Base-by-base conservation (phyloP, 2,113 vertebrate species). In the Bambusicola thoracicus region DNA sequence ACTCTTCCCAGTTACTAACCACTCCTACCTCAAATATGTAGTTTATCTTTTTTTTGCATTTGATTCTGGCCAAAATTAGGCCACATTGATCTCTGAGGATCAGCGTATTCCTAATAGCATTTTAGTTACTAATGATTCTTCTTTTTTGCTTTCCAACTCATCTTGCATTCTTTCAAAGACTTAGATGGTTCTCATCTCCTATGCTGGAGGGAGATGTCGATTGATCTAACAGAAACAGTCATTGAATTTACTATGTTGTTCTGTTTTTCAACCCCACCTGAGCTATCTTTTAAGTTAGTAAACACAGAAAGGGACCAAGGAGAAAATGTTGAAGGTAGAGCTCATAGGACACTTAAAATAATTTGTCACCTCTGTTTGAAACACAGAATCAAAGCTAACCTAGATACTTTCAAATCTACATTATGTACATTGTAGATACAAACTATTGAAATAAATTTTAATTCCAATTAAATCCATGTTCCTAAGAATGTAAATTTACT, bases 31-130 rank as follows among this genome's bases (percentile, higher is more conserved):
- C 81, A 91, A 87, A 76, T 58, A 76, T 84, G 58, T 62, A 89
- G 40, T 92, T 96, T 89, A 49, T 92, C 74, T 51, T 91, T 81
- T 48, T 48, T 53, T 89, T 93, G 30, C 18, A 17, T 75, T 89
- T 5, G 13, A 32, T 48, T 82, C 36, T 86, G 27, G 91, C 48
- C 86, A 89, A 85, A 96, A 89, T 90, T 58, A 95, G 83, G 75
- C 83, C 86, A 68, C 74, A 73, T 30, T 58, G 59, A 48, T 43
- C 66, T 90, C 36, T 89, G 77, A 90, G 85, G 56, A 89, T 79
- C 65, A 88, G 66, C 30, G 29, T 68, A 69, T 65, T 81, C 27
- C 82, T 83, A 38, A 78, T 88, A 32, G 85, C 11, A 36, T 77
- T 77, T 40, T 43, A 34, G 41, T 81, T 90, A 38, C 13, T 46